Conservation (phyloP, 2,797 vertebrate species). For the Tapera naevia region DNA sequence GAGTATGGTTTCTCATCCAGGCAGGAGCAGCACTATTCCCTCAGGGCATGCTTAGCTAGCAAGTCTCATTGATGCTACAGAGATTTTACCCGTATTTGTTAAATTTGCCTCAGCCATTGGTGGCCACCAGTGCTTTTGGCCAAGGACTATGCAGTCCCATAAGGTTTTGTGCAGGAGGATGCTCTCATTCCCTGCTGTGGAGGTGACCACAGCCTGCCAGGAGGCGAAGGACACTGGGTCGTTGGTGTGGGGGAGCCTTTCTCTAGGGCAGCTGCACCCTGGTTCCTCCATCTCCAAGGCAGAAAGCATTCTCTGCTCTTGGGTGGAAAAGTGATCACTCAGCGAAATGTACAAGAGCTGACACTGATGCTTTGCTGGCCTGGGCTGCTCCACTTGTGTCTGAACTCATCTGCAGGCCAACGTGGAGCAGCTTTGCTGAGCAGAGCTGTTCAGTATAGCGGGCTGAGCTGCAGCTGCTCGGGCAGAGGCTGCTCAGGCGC, state of each 20-base stretch:
- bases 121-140: background rate
- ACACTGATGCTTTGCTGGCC: background rate
- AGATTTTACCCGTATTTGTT: background rate
- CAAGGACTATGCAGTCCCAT: background rate
- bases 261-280: background rate
- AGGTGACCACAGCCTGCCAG: no score
- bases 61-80: background rate
- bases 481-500: background rate
- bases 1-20: background rate
- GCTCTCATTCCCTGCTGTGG: background rate
- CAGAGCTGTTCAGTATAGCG: no score
- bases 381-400: no score
- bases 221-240: rapidly evolving
- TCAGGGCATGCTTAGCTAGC: background rate
- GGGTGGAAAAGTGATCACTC: background rate
- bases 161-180: rapidly evolving
- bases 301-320: background rate
- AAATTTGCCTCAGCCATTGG: background rate
- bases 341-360: background rate
- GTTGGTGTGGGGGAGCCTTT: rapidly evolving
- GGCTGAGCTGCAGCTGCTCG: background rate
- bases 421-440: no score
- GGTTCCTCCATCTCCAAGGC: background rate
- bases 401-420: no score
- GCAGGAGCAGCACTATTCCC: background rate